Evolutionary conservation across 1,140 invertebrate species (phyloP).

Genomic region (Bradysia coprophila): DNA sequence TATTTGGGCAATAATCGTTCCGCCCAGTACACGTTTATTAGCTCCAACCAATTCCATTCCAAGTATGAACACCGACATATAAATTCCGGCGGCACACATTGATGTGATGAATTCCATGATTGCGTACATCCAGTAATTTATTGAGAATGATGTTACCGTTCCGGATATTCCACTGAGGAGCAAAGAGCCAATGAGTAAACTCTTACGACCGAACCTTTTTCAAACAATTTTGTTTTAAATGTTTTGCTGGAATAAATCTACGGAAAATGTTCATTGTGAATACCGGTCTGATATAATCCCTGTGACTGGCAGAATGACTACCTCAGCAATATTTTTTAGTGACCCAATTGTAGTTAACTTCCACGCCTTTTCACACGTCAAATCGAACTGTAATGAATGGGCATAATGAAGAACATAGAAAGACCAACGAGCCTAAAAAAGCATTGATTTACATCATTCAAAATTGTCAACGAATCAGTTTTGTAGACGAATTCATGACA

Average conservation of each 20-base stretch:
- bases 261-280: too few relatives aligned
- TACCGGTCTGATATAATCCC: constrained; percentile 39
- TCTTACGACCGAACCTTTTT: constrained; percentile 36
- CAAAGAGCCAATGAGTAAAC: constrained; percentile 34
- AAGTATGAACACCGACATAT: constrained; percentile 36
- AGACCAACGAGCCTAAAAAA: too few relatives aligned
- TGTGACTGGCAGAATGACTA: constrained; percentile 44
- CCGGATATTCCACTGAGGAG: constrained; percentile 36
- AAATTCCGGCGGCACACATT: constrained; percentile 35
- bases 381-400: too few relatives aligned
- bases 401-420: too few relatives aligned
- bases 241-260: too few relatives aligned
- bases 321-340: constrained; percentile 48
- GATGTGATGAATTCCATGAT: constrained; percentile 37
- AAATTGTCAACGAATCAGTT: too few relatives aligned
- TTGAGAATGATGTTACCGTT: constrained; percentile 39
- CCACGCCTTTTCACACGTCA: constrained; percentile 29
- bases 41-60: constrained; percentile 62
- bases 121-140: constrained; percentile 37
- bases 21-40: constrained; percentile 49
- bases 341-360: constrained; percentile 50
- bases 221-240: too few relatives aligned
- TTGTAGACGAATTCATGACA: too few relatives aligned
- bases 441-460: too few relatives aligned
- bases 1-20: constrained; percentile 45